Percentiles rank a stretch among this genome's conserved stretches.
These are phyloP conservation scores for Allobates femoralis DNA, from an alignment of 2,797 vertebrate genomes.

Conservation along the genomic window DNA sequence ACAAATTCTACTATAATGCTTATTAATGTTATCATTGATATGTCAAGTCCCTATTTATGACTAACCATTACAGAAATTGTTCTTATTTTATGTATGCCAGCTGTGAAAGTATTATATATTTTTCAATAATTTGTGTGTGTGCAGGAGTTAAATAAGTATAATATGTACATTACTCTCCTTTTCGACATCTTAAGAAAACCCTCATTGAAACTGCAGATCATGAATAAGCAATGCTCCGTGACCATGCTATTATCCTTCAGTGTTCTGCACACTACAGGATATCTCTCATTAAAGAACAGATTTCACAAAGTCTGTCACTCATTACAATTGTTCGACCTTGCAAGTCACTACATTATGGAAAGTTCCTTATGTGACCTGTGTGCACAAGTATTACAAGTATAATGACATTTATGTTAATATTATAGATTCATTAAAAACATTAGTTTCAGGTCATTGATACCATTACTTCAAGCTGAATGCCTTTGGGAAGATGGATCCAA, in stretches of 20 bases:
- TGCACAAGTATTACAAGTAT: neutral
- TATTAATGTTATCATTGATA: neutral
- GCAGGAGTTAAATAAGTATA: neutral
- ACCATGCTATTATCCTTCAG: conserved; percentile 37
- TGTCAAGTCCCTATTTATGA: neutral
- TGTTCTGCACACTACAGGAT: conserved; percentile 10
- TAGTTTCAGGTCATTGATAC: conserved; percentile 45
- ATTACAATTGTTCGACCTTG: conserved; percentile 23
- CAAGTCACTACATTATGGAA: conserved; percentile 4
- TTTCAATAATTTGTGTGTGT: neutral
- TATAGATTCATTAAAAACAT: conserved; percentile 34
- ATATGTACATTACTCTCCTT: neutral
- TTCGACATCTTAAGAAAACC: neutral
- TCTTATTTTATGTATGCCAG: neutral
- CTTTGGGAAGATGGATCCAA: neutral
- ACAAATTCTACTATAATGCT: neutral
- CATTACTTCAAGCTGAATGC: conserved; percentile 20
- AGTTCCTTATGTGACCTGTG: neutral
- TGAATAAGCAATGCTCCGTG: conserved; percentile 32
- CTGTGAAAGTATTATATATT: neutral
- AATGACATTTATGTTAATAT: conserved; percentile 36
- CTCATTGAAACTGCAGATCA: conserved; percentile 29
- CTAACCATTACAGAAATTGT: neutral
- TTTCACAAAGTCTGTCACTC: conserved; percentile 25
- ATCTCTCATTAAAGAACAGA: conserved; percentile 35